Conservation (phyloP, 2,888 invertebrate species). For the Amblyjoppa fuscipennis region DNA sequence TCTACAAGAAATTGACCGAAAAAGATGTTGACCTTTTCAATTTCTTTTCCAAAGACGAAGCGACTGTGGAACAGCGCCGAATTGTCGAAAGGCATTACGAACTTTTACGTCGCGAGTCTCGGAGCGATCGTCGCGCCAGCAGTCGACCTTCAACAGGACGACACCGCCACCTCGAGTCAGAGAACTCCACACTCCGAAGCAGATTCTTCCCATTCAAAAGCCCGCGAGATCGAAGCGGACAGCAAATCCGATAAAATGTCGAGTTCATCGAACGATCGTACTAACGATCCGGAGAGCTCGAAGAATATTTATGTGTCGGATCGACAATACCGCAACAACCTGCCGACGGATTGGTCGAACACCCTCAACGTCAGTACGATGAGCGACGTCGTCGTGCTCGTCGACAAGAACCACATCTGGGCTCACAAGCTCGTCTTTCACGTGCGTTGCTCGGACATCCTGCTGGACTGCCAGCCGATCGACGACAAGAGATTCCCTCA, state of each 20-base stretch:
- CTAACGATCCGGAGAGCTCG: background rate
- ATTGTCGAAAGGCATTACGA: constrained; percentile 69
- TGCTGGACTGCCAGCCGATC: constrained; percentile 79
- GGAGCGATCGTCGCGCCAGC: constrained; percentile 45
- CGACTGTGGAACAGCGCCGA: constrained; percentile 80
- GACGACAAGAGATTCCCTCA: constrained; percentile 69
- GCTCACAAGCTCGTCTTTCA: constrained; percentile 85
- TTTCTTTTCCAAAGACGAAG: constrained; percentile 71
- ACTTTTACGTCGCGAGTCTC: constrained; percentile 78
- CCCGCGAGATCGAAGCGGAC: background rate
- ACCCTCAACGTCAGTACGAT: constrained; percentile 81
- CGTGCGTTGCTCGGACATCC: constrained; percentile 83
- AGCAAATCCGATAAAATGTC: constrained; percentile 8
- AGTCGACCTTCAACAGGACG: background rate
- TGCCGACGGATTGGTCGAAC: constrained; percentile 80
- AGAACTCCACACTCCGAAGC: background rate
- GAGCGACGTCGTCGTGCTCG: constrained; percentile 85
- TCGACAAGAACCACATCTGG: constrained; percentile 82
- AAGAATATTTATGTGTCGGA: constrained; percentile 38
- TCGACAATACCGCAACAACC: constrained; percentile 70
- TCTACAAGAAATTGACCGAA: background rate
- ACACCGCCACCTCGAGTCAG: background rate
- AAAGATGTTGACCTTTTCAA: background rate
- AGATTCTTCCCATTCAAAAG: background rate
- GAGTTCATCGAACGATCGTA: background rate